Percentiles rank a stretch among this genome's conserved stretches.
phyloP scores from a whole-genome alignment of 2,113 vertebrate genomes.

The Balaenoptera acutorostrata region DNA sequence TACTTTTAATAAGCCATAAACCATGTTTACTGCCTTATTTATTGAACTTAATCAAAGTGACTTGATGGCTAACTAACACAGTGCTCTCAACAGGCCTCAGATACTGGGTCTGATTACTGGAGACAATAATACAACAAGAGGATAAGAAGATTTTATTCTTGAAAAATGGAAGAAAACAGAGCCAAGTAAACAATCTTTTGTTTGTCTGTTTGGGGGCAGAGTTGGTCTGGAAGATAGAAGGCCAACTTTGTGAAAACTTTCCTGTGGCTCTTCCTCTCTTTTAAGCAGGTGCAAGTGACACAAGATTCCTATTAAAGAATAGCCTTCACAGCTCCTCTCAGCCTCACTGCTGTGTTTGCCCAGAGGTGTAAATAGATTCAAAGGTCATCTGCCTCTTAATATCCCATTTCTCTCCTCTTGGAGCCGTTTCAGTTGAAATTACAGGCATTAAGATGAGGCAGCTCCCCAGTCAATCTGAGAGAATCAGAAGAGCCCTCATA shows the following conservation, averaged over 20 bases:
- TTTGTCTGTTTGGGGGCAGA: constrained; percentile 19
- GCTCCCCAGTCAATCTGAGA: constrained; percentile 39
- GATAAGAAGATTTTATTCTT: constrained; percentile 9
- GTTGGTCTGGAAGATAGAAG: constrained; percentile 15
- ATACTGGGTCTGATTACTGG: neutral
- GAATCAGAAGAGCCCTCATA: constrained; percentile 46
- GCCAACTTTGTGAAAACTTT: neutral
- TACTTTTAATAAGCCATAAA: constrained; percentile 68
- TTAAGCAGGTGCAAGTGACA: constrained; percentile 33
- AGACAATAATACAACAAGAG: neutral
- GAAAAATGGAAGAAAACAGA: constrained; percentile 44
- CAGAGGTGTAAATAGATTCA: constrained; percentile 67
- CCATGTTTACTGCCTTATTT: constrained; percentile 58
- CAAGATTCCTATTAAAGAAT: constrained; percentile 44
- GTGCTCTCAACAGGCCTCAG: neutral
- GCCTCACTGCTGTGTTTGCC: constrained; percentile 56
- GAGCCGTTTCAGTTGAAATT: constrained; percentile 43
- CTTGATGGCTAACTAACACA: constrained; percentile 36
- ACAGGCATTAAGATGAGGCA: constrained; percentile 40
- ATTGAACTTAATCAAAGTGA: constrained; percentile 57
- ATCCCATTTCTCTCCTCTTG: constrained; percentile 35
- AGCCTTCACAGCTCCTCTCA: neutral
- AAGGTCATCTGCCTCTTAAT: constrained; percentile 70
- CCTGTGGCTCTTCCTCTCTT: constrained; percentile 45
- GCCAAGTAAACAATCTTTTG: neutral